A percentile compares a stretch with the other conserved stretches of the same genome.
Evolutionary conservation across 1,140 invertebrate species (phyloP).

Genomic region (Pseudomyrmex sp.): DNA sequence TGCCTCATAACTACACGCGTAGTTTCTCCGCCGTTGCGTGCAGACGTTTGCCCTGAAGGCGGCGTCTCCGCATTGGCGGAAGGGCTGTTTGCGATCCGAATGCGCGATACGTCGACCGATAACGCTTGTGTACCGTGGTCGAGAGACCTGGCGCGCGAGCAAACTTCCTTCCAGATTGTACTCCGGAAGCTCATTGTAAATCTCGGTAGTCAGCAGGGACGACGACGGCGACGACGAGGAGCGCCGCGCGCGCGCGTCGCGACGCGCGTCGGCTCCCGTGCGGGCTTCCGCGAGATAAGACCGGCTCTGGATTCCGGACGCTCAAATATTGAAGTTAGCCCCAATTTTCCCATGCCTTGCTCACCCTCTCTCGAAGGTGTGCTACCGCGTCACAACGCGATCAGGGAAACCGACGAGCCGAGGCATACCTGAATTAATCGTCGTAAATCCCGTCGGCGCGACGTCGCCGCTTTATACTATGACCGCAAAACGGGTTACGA

Average conservation of each 20-base stretch:
- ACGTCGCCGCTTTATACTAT: slow-evolving; percentile 30
- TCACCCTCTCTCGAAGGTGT: slow-evolving; percentile 40
- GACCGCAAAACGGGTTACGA: neutral
- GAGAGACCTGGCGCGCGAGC: slow-evolving; percentile 75
- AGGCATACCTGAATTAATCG: slow-evolving; percentile 70
- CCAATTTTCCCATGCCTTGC: slow-evolving; percentile 72
- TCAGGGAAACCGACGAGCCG: slow-evolving; percentile 65
- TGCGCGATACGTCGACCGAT: slow-evolving; percentile 75
- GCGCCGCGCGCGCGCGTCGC: slow-evolving; percentile 8
- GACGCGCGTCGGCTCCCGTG: slow-evolving; percentile 32
- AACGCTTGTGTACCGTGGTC: slow-evolving; percentile 74
- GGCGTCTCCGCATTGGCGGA: slow-evolving; percentile 72
- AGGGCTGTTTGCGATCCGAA: slow-evolving; percentile 76
- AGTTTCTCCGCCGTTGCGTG: slow-evolving; percentile 53
- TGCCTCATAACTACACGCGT: slow-evolving; percentile 17
- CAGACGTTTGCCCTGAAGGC: slow-evolving; percentile 27
- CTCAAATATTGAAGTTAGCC: slow-evolving; percentile 83
- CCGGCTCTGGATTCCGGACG: slow-evolving; percentile 68
- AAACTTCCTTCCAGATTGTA: slow-evolving; percentile 83
- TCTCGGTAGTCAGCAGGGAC: slow-evolving; percentile 80
- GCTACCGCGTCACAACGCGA: slow-evolving; percentile 67
- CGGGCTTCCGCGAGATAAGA: slow-evolving; percentile 76
- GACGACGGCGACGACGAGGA: neutral
- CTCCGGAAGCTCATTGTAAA: slow-evolving; percentile 84
- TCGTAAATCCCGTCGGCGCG: slow-evolving; percentile 61